Percentiles rank a stretch among this genome's conserved stretches.
These are phyloP conservation scores for Tragelaphus imberbis DNA, from an alignment of 2,113 vertebrate genomes.

Conservation along the genomic window DNA sequence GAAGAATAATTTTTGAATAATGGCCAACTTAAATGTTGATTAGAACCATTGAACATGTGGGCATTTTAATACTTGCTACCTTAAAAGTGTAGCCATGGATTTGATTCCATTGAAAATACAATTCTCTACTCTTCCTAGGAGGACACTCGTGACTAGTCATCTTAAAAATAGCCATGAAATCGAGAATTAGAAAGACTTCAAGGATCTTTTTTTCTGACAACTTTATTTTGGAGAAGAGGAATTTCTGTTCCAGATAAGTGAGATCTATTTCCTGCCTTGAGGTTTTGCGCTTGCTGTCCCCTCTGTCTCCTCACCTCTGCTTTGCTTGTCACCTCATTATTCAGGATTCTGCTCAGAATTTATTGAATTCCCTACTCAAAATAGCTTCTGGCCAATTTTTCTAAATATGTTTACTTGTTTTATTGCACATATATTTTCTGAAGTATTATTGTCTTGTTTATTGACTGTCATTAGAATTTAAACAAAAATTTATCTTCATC, in stretches of 20 bases:
- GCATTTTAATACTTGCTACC: not conserved
- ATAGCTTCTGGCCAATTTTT: not conserved
- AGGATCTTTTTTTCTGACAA: not conserved
- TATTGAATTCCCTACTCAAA: not conserved
- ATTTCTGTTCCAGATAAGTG: not conserved
- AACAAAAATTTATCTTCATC: not conserved
- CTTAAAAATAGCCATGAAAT: not conserved
- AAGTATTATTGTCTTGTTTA: not conserved
- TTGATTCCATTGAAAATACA: not conserved
- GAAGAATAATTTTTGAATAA: not conserved
- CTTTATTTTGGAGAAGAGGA: not conserved
- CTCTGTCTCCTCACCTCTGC: not conserved
- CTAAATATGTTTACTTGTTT: not conserved
- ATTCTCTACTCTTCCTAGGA: not conserved
- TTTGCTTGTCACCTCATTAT: not conserved
- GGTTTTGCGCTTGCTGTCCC: not conserved
- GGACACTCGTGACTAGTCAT: not conserved
- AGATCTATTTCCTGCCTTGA: not conserved
- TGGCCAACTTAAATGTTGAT: not conserved
- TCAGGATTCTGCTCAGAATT: not conserved
- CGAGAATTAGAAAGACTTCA: not conserved
- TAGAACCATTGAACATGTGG: not conserved
- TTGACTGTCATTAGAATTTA: not conserved
- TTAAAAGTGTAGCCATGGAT: not conserved
- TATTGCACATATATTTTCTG: not conserved